These are phyloP conservation scores for Trilocha varians DNA, from an alignment of 2,888 invertebrate genomes.

Conservation along the genomic window DNA sequence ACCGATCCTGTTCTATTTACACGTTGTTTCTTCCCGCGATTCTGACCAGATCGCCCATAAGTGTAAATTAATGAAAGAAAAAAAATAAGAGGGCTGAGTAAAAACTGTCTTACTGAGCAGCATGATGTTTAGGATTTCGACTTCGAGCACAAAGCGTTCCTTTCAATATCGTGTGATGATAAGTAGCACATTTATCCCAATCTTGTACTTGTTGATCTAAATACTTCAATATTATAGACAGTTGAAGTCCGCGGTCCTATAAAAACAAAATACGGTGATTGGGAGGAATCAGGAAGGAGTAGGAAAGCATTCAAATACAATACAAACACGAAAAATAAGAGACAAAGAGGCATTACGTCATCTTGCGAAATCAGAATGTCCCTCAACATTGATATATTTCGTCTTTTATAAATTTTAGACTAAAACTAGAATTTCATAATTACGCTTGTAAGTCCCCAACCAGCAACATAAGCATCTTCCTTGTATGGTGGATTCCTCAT, in stretches of 20 bases:
- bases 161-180: slow-evolving; percentile 7
- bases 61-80: neutral
- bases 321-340: neutral
- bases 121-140: slow-evolving; percentile 7
- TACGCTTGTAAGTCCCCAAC: slow-evolving; percentile 9
- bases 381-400: neutral
- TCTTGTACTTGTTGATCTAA: slow-evolving; percentile 17
- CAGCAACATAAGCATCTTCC: slow-evolving; percentile 4
- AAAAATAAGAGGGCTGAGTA: neutral
- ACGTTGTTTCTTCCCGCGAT: too few relatives aligned
- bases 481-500: slow-evolving; percentile 5
- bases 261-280: neutral
- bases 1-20: too few relatives aligned
- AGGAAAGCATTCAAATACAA: too few relatives aligned
- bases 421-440: neutral
- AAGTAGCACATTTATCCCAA: slow-evolving; percentile 8
- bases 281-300: too few relatives aligned
- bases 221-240: slow-evolving; percentile 10
- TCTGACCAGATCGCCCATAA: too few relatives aligned
- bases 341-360: too few relatives aligned
- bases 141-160: slow-evolving; percentile 21
- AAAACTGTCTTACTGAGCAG: slow-evolving; percentile 17
- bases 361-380: neutral
- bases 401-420: neutral
- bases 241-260: neutral